phyloP scores from a whole-genome alignment of 2,888 invertebrate genomes.

The Nephrotoma flavescens region DNA sequence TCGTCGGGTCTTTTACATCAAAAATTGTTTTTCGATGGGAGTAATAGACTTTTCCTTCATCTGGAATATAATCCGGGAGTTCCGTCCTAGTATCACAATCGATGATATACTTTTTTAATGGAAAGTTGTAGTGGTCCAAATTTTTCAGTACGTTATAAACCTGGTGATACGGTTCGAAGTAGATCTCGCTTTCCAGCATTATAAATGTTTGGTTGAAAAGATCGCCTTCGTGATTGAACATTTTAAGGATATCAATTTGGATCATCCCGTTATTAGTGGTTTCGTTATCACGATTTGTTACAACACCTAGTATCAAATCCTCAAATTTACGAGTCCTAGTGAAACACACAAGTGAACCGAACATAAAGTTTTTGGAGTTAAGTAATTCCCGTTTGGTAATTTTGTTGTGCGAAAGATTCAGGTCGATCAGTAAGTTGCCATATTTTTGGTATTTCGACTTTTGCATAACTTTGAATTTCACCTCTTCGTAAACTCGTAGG shows the following conservation, averaged over 20 bases:
- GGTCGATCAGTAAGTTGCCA: conserved; percentile 22
- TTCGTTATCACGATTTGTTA: conserved; percentile 40
- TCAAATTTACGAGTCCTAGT: conserved; percentile 49
- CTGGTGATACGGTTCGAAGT: conserved; percentile 68
- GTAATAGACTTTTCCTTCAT: conserved; percentile 12
- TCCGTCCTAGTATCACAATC: conserved; percentile 33
- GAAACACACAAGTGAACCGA: conserved; percentile 56
- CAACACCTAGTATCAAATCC: conserved; percentile 51
- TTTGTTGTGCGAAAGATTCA: conserved; percentile 5
- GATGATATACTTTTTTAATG: conserved; percentile 54
- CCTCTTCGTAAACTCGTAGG: background rate
- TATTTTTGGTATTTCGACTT: conserved; percentile 18
- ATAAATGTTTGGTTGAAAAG: conserved; percentile 32
- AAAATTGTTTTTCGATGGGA: conserved; percentile 17
- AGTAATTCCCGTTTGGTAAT: background rate
- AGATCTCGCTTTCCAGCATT: conserved; percentile 65
- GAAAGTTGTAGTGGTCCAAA: conserved; percentile 40
- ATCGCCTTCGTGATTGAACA: conserved; percentile 20
- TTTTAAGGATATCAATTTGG: conserved; percentile 24
- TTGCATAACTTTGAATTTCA: conserved; percentile 5
- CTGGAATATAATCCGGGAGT: conserved; percentile 29
- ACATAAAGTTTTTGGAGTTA: conserved; percentile 18
- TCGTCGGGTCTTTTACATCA: conserved; percentile 13
- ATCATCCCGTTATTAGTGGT: conserved; percentile 36
- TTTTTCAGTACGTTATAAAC: conserved; percentile 53